phyloP scores from a whole-genome alignment of 2,888 invertebrate genomes.

The Euphydryas editha region DNA sequence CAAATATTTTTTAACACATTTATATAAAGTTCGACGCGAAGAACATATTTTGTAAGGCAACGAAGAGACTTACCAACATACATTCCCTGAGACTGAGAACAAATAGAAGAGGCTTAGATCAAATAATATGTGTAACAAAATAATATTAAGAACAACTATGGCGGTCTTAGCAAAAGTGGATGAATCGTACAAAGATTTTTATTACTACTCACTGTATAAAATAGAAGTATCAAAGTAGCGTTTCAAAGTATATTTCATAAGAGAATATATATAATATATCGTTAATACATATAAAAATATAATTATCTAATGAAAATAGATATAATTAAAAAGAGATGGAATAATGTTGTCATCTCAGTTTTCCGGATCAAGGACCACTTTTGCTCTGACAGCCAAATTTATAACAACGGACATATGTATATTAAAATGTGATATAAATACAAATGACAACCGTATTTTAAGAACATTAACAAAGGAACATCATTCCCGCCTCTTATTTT shows the following conservation, averaged over 20 bases:
- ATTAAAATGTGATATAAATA: slow-evolving; percentile 57
- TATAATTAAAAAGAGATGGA: neutral
- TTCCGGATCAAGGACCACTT: slow-evolving; percentile 17
- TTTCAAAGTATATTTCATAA: slow-evolving; percentile 1
- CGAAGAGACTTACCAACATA: slow-evolving; percentile 82
- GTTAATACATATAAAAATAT: slow-evolving; percentile 5
- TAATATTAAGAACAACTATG: slow-evolving; percentile 59
- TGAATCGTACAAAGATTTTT: neutral
- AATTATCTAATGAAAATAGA: neutral
- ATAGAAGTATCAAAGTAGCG: neutral
- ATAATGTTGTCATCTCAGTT: neutral
- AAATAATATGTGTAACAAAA: slow-evolving; percentile 58
- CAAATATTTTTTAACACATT: slow-evolving; percentile 77
- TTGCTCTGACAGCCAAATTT: slow-evolving; percentile 48
- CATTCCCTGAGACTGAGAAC: slow-evolving; percentile 81
- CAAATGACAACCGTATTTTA: slow-evolving; percentile 53
- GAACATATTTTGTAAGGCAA: slow-evolving; percentile 78
- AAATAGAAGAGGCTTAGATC: slow-evolving; percentile 75
- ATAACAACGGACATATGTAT: slow-evolving; percentile 43
- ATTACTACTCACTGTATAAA: neutral
- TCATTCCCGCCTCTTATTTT: slow-evolving; percentile 66
- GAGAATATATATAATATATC: neutral
- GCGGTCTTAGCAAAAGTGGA: slow-evolving; percentile 27
- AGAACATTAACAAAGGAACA: slow-evolving; percentile 51
- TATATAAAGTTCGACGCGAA: slow-evolving; percentile 63